Evolutionary conservation across 2,797 vertebrate genomes (phyloP).

Genomic region (Amblyopsis hoosieri): DNA sequence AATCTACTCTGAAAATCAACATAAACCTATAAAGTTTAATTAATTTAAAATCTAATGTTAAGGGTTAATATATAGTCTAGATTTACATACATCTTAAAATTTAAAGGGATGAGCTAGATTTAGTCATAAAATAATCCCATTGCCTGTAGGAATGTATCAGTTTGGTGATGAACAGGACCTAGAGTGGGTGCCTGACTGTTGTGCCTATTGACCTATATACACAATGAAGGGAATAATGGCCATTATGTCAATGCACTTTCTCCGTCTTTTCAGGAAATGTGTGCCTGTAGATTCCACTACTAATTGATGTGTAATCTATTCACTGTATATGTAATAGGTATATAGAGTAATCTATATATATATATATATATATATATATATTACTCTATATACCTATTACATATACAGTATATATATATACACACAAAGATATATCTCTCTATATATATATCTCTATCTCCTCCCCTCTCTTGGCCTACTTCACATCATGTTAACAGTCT

Average conservation of each 20-base stretch:
- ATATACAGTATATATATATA: no score
- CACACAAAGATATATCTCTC: no score
- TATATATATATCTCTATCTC: no score
- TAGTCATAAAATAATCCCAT: conserved; percentile 11
- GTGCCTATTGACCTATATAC: conserved; percentile 75
- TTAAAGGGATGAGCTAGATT: conserved; percentile 19
- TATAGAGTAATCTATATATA: neutral
- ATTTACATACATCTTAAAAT: conserved; percentile 21
- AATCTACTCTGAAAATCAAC: conserved; percentile 5
- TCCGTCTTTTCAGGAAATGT: conserved; percentile 66
- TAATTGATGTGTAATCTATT: no score
- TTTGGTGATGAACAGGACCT: conserved; percentile 40
- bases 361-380: no score
- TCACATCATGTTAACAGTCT: no score
- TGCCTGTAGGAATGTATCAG: conserved; percentile 36
- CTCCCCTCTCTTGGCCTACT: no score
- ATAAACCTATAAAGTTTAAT: conserved; percentile 24
- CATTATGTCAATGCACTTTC: conserved; percentile 76
- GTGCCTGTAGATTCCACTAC: conserved; percentile 20
- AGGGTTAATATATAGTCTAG: conserved; percentile 7
- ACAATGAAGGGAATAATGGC: conserved; percentile 65
- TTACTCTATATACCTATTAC: no score
- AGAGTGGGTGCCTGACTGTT: conserved; percentile 51
- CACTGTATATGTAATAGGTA: no score
- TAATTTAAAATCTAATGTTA: conserved; percentile 4